Percentiles rank a stretch among this genome's conserved stretches.
phyloP scores from a whole-genome alignment of 2,113 vertebrate species.

The Porphyrio hochstetteri region DNA sequence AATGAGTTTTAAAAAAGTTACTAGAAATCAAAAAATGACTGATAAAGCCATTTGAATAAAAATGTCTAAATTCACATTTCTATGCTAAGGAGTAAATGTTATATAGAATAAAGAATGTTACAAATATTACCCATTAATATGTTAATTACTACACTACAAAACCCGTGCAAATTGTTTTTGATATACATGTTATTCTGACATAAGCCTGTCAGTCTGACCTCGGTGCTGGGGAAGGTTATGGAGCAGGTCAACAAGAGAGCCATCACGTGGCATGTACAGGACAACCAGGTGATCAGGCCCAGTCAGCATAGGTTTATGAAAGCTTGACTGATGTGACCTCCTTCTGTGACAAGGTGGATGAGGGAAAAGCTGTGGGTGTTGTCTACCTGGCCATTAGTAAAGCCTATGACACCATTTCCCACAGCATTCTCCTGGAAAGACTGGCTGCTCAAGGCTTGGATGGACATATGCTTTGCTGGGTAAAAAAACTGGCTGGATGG shows the following conservation, averaged over 20 bases:
- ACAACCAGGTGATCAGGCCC: not conserved
- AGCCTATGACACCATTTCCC: not conserved
- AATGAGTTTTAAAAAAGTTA: not conserved
- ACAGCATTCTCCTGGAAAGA: not conserved
- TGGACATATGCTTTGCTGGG: not conserved
- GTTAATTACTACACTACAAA: not conserved
- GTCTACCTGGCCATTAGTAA: not conserved
- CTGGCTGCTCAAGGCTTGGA: not conserved
- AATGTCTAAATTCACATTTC: not conserved
- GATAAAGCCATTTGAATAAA: not conserved
- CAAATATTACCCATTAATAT: not conserved
- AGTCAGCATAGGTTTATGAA: not conserved
- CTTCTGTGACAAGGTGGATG: not conserved
- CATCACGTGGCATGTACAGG: fast-evolving
- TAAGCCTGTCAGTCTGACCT: not conserved
- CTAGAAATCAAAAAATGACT: not conserved
- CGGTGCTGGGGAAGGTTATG: fast-evolving
- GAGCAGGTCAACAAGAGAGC: not conserved
- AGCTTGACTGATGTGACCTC: not conserved
- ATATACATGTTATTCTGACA: not conserved
- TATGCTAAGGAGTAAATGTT: not conserved
- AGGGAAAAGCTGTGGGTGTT: not conserved
- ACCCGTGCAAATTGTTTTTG: not conserved
- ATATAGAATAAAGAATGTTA: not conserved
- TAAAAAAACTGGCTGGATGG: not conserved